phyloP scores from a whole-genome alignment of 2,797 vertebrate genomes.

The Lutra lutra region DNA sequence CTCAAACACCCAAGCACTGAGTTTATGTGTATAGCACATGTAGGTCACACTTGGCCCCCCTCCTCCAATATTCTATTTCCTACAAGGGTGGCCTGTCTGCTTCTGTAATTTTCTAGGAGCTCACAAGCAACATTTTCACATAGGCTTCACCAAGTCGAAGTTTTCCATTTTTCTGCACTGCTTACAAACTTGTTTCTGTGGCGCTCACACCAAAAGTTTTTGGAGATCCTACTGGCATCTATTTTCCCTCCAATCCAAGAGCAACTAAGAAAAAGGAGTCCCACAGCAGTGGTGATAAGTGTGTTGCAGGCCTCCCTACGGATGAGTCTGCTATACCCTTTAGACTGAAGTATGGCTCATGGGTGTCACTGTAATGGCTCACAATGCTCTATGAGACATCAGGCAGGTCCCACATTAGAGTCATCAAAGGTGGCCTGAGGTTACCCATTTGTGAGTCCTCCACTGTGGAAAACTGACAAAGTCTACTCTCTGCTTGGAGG shows the following conservation, averaged over 20 bases:
- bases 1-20: not conserved
- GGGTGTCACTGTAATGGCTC: not conserved
- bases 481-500: not conserved
- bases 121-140: not conserved
- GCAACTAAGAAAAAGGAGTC: not conserved
- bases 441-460: not conserved
- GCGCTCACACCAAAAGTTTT: not conserved
- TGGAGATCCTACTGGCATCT: not conserved
- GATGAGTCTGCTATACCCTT: not conserved
- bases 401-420: not conserved
- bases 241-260: not conserved
- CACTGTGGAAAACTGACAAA: not conserved
- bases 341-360: not conserved
- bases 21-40: accelerated
- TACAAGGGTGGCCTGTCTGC: not conserved
- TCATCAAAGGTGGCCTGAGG: not conserved
- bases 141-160: not conserved
- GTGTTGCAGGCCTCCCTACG: not conserved
- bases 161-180: not conserved
- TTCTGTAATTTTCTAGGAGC: not conserved
- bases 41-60: not conserved
- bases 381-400: not conserved
- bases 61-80: not conserved
- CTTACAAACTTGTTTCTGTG: not conserved
- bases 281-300: accelerated